phyloP scores from a whole-genome alignment of 2,113 vertebrate genomes.

The Sinocyclocheilus maitianheensis region DNA sequence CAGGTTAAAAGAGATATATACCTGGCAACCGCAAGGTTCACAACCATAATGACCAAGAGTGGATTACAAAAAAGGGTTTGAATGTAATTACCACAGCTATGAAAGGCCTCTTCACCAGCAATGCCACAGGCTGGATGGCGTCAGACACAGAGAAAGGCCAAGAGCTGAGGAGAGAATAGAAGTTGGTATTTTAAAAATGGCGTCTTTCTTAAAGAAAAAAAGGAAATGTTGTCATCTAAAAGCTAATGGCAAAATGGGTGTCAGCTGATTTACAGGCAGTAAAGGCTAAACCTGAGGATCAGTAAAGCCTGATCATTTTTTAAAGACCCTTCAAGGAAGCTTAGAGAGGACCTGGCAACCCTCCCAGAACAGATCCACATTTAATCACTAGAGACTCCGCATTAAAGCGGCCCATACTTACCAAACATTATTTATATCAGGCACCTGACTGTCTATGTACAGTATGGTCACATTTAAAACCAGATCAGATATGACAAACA shows the following conservation, averaged over 20 bases:
- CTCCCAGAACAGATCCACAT: slow-evolving; percentile 17
- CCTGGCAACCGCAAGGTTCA: background rate
- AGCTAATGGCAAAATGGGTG: background rate
- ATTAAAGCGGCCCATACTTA: background rate
- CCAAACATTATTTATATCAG: slow-evolving; percentile 21
- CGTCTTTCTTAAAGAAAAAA: background rate
- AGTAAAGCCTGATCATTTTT: background rate
- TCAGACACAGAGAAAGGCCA: slow-evolving; percentile 93
- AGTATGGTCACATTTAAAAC: too few relatives aligned
- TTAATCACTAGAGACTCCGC: slow-evolving; percentile 30
- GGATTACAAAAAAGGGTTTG: background rate
- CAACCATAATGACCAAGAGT: background rate
- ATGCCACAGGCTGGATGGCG: slow-evolving; percentile 86
- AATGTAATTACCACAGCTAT: slow-evolving; percentile 86
- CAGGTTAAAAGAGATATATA: background rate
- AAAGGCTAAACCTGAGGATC: slow-evolving; percentile 7
- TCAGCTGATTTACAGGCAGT: slow-evolving; percentile 24
- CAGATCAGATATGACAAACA: too few relatives aligned
- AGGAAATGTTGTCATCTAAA: background rate
- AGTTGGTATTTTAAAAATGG: background rate
- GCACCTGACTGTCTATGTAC: background rate
- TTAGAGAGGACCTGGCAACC: slow-evolving; percentile 34
- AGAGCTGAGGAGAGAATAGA: slow-evolving; percentile 75
- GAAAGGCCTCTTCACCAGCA: slow-evolving; percentile 88
- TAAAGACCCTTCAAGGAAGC: slow-evolving; percentile 23